phyloP scores from a whole-genome alignment of 2,797 vertebrate species.

The Buceros bicornis region DNA sequence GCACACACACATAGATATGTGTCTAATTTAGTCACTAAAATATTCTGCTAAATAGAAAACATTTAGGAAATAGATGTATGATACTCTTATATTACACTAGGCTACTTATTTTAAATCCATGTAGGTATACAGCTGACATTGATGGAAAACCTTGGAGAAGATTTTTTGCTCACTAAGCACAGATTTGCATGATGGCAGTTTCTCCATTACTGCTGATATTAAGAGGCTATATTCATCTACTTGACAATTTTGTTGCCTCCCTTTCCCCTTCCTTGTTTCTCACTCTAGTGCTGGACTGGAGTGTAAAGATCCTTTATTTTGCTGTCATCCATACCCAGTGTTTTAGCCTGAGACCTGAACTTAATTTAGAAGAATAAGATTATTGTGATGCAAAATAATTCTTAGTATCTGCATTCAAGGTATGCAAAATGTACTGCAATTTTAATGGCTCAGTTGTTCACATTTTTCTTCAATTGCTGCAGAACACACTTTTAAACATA shows the following conservation, averaged over 20 bases:
- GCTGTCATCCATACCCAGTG: constrained; percentile 27
- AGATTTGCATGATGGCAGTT: constrained; percentile 68
- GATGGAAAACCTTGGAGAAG: constrained; percentile 59
- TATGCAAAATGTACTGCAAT: not conserved
- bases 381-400: constrained; percentile 55
- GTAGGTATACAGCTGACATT: constrained; percentile 34
- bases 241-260: constrained; percentile 69
- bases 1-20: not conserved
- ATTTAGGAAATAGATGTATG: not conserved
- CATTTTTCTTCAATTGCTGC: constrained; percentile 37
- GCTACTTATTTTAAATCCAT: constrained; percentile 2
- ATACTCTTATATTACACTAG: constrained; percentile 1
- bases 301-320: constrained; percentile 44
- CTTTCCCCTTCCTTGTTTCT: constrained; percentile 8
- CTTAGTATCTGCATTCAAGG: constrained; percentile 23
- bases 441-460: constrained; percentile 36
- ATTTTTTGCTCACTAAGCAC: constrained; percentile 68
- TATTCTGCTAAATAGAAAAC: not conserved
- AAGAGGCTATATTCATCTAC: constrained; percentile 76
- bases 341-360: constrained; percentile 13
- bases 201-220: constrained; percentile 65
- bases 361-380: constrained; percentile 48
- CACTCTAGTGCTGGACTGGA: not conserved
- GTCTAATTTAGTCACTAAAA: not conserved
- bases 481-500: constrained; percentile 56